Evolutionary conservation across 2,113 vertebrate species (phyloP), one percentile per base, ranked within the genome.

Genomic region (Clarias gariepinus): DNA sequence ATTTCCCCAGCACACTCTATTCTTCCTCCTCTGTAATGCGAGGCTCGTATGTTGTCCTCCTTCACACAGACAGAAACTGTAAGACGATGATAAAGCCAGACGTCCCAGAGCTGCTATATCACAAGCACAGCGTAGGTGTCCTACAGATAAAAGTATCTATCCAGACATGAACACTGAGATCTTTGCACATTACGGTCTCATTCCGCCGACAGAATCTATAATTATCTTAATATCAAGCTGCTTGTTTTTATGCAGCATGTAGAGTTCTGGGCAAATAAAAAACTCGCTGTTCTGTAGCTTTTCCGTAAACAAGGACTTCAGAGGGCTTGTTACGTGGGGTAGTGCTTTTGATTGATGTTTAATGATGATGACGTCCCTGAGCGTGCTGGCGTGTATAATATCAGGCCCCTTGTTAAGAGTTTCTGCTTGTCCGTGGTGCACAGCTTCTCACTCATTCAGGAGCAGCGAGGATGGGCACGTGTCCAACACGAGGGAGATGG

Each of bases 181-280:
- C 41, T 15, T 23, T 60, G 57, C 81, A 82, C 84, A 69, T 58
- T 58, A 68, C 58, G 28, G 78, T 63, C 52, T 58, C 41, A 79
- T 86, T 12, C 47, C 25, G 74, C 57, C 7, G 28, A 28, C 28
- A 58, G 57, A 80, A 5, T 47, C 25, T 33, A 53, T 63, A 57
- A 60, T 71, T 60, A 92, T 92, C 90, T 90, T 89, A 30, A 92
- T 82, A 61, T 81, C 89, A 53, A 25, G 84, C 86, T 74, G 88
- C 76, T 74, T 63, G 21, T 23, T 58, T 80, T 58, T 85, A 47
- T 15, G n/a, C 23, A 71, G 18, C 66, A 36, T 23, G 66, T 30
- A 25, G 28, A 21, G 21, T 69, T 83, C 5, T 0, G 2, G 71
- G 2, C 77, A 86, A 81, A 47, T 7, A 47, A 47, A 47, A 77